Base-by-base conservation (phyloP, 2,797 vertebrate species). In the Gobio occitaniae region DNA sequence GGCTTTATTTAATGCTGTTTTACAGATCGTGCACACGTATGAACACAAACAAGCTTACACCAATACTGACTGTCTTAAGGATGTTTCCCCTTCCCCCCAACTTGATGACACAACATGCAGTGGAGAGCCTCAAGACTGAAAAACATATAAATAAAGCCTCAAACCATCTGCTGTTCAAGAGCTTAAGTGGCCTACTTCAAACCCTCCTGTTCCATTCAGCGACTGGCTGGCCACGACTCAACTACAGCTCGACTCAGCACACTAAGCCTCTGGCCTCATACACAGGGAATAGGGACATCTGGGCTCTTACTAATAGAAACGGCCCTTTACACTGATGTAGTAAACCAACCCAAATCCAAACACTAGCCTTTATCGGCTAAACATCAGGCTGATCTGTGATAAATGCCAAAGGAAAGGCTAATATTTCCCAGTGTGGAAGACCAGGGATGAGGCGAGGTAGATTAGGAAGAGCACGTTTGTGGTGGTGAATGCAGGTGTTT, bases 181-280 rank as follows among this genome's bases (percentile, higher is more conserved):
- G 81, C 61, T 88, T 88, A 89, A 86, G 74, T 52, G 87, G 83
- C 52, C 69, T 86, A 77, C 77, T 86, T 76, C 83, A 85, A 86
- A 77, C 48, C 71, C 74, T 80, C 76, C 80, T 52, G 79, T 9
- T 80, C 47, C 59, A 87, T 84, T 87, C 71, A 86, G 50, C 21
- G 6, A 48, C 48, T 4, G 82, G 13, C 76, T 68, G 86, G 79
- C 84, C 41, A 9, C 9, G 32, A n/a, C 76, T 84, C 54, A 56
- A 48, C 63, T 50, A 48, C 36, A 70, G 83, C 70, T 75, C 16
- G 7, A 25, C 50, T 12, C 50, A 66, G 66, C 38, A 75, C 36
- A 52, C 72, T 82, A 85, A 70, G 41, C 59, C 61, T 75, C 80
- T 47, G 36, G 63, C 36, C 65, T 80, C 50, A 68, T 84, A 75